A percentile compares a stretch with the other conserved stretches of the same genome.
Evolutionary conservation across 1,140 invertebrate genomes (phyloP).

Genomic region (Metaphire vulgaris): DNA sequence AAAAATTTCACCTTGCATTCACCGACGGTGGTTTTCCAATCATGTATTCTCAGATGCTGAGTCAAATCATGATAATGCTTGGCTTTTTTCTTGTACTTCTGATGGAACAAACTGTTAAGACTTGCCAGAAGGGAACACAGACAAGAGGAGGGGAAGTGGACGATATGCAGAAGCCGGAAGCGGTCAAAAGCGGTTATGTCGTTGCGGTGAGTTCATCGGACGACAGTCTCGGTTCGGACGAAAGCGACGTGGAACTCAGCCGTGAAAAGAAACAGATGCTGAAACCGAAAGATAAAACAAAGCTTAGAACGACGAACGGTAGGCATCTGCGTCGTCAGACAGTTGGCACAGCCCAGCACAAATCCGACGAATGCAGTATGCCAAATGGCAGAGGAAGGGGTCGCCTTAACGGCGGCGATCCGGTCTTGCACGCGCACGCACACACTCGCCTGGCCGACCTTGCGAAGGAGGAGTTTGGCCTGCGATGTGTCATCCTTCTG

Average conservation of each 20-base stretch:
- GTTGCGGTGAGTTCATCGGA: background rate
- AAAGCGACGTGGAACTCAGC: background rate
- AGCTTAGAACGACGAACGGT: background rate
- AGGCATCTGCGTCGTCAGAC: background rate
- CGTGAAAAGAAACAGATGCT: background rate
- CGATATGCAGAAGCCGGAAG: background rate
- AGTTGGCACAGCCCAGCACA: too few species aligned
- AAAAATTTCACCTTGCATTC: conserved; percentile 35
- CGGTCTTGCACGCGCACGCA: conserved; percentile 28
- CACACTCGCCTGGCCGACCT: conserved; percentile 36
- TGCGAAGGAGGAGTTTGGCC: conserved; percentile 30
- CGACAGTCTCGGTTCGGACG: background rate
- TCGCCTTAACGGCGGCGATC: background rate
- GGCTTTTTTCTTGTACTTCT: conserved; percentile 43
- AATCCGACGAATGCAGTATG: background rate
- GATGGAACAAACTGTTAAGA: conserved; percentile 34
- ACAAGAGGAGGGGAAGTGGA: background rate
- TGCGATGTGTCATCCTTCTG: conserved; percentile 44
- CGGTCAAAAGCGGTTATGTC: background rate
- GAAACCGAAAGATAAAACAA: background rate
- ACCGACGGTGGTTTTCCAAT: background rate
- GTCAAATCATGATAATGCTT: conserved; percentile 39
- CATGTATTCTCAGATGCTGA: conserved; percentile 33
- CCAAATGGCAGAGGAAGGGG: background rate
- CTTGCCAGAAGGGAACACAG: background rate